Evolutionary conservation across 2,888 invertebrate species (phyloP), one percentile per base, ranked within the genome.

Genomic region (Pyrocoelia pectoralis): DNA sequence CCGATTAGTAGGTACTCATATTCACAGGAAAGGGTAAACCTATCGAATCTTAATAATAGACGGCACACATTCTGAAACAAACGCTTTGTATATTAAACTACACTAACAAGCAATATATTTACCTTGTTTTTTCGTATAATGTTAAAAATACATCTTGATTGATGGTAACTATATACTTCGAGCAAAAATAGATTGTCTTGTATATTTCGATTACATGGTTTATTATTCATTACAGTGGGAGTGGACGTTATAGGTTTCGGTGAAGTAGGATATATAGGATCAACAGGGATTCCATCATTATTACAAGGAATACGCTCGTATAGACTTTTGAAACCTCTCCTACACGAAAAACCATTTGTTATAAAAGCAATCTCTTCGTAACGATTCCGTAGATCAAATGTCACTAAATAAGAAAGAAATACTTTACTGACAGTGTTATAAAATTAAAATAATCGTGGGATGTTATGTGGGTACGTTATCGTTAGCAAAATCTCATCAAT

Each of bases 251-350:
- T 10, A 18, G 54, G 57, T 5, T 60, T 56, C 14, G 65, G 57
- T 12, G 51, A 43, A 29, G 61, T 56, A 5, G 65, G 54, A 48
- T 60, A 48, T 10, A 56, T 15, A 12, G 64, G 59, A 38, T 54
- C 53, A 5, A 14, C 14, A 10, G 61, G 56, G 18, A 33, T 14
- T 38, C 29, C 52, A 9, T 6, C 17, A 48, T 57, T 56, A 46
- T 59, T 48, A 67, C 81, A 82, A 1, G 76, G 75, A 69, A 80
- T 74, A 70, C 83, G 83, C 61, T 80, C 77, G 66, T 81, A 84
- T 29, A 75, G 74, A 15, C 78, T 80, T 40, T 74, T 78, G 70
- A 84, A 84, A 40, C 84, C 84, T 66, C 80, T 76, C 46, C 80
- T 80, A 66, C 80, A 79, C 33, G 76, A 77, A 41, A 70, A 74